Percentiles rank a stretch among this genome's conserved stretches.
Evolutionary conservation across 2,888 invertebrate species (phyloP).

Genomic region (Cordilura impudica): DNA sequence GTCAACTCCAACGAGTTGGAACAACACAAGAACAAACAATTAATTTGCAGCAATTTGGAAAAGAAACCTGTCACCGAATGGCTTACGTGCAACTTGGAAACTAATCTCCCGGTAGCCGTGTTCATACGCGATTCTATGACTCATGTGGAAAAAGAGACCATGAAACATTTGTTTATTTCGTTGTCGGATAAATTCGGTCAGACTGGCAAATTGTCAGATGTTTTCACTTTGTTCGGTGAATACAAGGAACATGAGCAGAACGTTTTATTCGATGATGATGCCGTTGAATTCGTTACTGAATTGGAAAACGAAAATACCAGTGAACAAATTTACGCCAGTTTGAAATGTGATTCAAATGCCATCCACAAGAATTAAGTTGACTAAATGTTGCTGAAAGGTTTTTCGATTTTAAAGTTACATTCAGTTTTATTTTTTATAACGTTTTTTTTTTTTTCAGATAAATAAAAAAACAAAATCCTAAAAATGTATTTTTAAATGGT

Average conservation of each 20-base stretch:
- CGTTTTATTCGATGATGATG: slow-evolving; percentile 75
- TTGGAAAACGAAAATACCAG: slow-evolving; percentile 69
- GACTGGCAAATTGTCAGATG: slow-evolving; percentile 72
- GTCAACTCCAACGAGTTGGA: slow-evolving; percentile 72
- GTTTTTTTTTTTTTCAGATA: not conserved
- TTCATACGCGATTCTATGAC: slow-evolving; percentile 70
- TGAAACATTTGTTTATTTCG: slow-evolving; percentile 74
- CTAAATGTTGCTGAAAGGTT: not conserved
- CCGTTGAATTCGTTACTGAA: slow-evolving; percentile 70
- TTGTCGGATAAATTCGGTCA: slow-evolving; percentile 75
- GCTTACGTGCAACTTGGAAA: slow-evolving; percentile 74
- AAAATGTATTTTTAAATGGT: too few relatives aligned
- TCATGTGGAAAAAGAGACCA: slow-evolving; percentile 73
- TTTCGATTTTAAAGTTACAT: not conserved
- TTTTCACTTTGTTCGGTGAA: slow-evolving; percentile 75
- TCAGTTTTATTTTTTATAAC: not conserved
- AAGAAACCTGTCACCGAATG: slow-evolving; percentile 73
- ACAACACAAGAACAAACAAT: slow-evolving; percentile 72
- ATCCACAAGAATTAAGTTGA: slow-evolving; percentile 66
- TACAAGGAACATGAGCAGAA: slow-evolving; percentile 71
- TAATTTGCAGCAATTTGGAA: slow-evolving; percentile 74
- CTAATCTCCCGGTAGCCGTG: slow-evolving; percentile 72
- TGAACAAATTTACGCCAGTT: slow-evolving; percentile 71
- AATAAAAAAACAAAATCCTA: not conserved
- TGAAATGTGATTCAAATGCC: slow-evolving; percentile 70